Conservation (phyloP, 1,140 invertebrate genomes). For the Arctopsyche grandis region DNA sequence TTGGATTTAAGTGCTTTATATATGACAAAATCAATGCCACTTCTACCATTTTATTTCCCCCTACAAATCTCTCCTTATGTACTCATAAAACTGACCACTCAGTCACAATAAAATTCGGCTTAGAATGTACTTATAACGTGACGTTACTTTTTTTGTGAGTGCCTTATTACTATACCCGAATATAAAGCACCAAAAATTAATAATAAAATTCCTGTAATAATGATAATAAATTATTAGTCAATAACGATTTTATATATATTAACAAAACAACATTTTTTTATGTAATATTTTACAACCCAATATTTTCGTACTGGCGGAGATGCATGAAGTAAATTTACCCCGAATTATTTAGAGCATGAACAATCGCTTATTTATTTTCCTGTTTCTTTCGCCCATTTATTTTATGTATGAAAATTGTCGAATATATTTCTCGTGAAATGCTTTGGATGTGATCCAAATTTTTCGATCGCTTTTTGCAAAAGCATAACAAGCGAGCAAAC, state of each 20-base stretch:
- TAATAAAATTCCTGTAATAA: too few relatives aligned
- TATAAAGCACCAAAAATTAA: too few relatives aligned
- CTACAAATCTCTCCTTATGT: constrained; percentile 20
- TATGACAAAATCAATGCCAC: neutral
- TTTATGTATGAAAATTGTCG: neutral
- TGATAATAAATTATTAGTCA: too few relatives aligned
- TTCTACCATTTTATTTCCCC: neutral
- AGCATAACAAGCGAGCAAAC: too few relatives aligned
- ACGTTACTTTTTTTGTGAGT: constrained; percentile 2
- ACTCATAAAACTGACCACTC: constrained; percentile 23
- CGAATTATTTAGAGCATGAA: too few relatives aligned
- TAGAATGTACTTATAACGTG: constrained; percentile 9
- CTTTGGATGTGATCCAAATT: constrained; percentile 1
- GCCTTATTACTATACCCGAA: neutral
- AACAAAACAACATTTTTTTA: too few relatives aligned
- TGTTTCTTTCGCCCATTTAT: neutral
- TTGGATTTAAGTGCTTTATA: neutral
- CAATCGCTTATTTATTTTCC: neutral
- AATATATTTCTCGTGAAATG: neutral
- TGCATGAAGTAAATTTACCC: too few relatives aligned
- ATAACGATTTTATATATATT: too few relatives aligned
- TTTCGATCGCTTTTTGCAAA: neutral
- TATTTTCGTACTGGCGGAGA: too few relatives aligned
- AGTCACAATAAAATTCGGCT: constrained; percentile 26
- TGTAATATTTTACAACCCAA: too few relatives aligned